These are phyloP conservation scores for Coranthus polyacanthus DNA, from an alignment of 2,797 vertebrate genomes.

Conservation along the genomic window DNA sequence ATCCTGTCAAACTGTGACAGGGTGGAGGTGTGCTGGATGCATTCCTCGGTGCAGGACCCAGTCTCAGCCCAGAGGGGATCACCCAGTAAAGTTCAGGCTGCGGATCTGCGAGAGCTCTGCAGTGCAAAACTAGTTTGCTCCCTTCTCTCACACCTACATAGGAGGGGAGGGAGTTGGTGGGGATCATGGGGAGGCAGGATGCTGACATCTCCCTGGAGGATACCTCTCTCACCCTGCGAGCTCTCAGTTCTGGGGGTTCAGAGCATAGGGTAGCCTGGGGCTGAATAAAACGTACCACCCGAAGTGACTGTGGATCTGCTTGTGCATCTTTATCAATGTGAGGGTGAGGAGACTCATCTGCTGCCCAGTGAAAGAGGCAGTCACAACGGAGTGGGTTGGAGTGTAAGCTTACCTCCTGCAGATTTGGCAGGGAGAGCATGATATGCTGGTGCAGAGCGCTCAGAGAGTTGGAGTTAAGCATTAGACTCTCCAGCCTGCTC, in stretches of 20 bases:
- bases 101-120: conserved; percentile 93
- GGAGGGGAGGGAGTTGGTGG: conserved; percentile 88
- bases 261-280: conserved; percentile 95
- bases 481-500: conserved; percentile 93
- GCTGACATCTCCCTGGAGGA: conserved; percentile 94
- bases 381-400: conserved; percentile 97
- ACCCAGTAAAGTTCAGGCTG: conserved; percentile 97
- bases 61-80: conserved; percentile 87
- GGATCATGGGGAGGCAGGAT: conserved; percentile 94
- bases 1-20: conserved; percentile 40
- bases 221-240: conserved; percentile 89
- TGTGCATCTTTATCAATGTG: conserved; percentile 28
- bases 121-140: conserved; percentile 88
- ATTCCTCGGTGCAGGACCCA: conserved; percentile 75
- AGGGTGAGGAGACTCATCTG: conserved; percentile 75
- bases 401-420: conserved; percentile 97
- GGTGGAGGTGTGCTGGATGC: conserved; percentile 20
- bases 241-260: conserved; percentile 93
- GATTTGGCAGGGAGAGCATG: conserved; percentile 91
- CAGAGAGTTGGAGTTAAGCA: conserved; percentile 98
- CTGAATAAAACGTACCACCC: conserved; percentile 92
- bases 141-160: conserved; percentile 83
- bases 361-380: conserved; percentile 96
- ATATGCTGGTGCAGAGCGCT: conserved; percentile 93
- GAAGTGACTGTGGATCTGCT: conserved; percentile 22